phyloP scores from a whole-genome alignment of 2,797 vertebrate species.

The Phalanger gymnotis region DNA sequence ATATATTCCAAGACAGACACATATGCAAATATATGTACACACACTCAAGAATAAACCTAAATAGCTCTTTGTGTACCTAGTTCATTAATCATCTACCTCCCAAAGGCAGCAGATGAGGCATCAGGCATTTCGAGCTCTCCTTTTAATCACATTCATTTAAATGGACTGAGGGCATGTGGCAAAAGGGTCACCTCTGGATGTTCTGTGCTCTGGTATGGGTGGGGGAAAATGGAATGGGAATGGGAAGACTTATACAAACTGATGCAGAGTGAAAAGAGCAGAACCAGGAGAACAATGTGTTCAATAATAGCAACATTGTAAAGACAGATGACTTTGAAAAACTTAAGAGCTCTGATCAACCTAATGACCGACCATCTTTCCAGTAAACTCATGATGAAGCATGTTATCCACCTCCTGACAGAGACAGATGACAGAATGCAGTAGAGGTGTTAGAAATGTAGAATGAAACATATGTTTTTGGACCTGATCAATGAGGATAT shows the following conservation, averaged over 20 bases:
- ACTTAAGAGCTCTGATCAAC: neutral
- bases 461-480: neutral
- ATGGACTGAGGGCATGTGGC: neutral
- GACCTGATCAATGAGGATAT: neutral
- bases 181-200: too few relatives aligned
- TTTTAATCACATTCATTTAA: conserved; percentile 30
- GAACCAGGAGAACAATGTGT: neutral
- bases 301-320: neutral
- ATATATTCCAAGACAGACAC: too few relatives aligned
- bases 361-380: neutral
- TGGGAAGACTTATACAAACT: neutral
- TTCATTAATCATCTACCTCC: conserved; percentile 62
- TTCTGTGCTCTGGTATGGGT: neutral
- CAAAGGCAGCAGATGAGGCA: conserved; percentile 27
- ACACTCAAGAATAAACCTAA: conserved; percentile 59
- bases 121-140: neutral
- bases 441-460: neutral
- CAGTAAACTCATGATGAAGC: neutral
- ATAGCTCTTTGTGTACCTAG: conserved; percentile 5
- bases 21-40: neutral
- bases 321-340: neutral
- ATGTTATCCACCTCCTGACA: neutral
- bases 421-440: neutral
- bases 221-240: neutral
- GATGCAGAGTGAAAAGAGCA: neutral